A percentile compares a stretch with the other conserved stretches of the same genome.
phyloP scores from a whole-genome alignment of 2,888 invertebrate genomes.

The Capitulum mitella region DNA sequence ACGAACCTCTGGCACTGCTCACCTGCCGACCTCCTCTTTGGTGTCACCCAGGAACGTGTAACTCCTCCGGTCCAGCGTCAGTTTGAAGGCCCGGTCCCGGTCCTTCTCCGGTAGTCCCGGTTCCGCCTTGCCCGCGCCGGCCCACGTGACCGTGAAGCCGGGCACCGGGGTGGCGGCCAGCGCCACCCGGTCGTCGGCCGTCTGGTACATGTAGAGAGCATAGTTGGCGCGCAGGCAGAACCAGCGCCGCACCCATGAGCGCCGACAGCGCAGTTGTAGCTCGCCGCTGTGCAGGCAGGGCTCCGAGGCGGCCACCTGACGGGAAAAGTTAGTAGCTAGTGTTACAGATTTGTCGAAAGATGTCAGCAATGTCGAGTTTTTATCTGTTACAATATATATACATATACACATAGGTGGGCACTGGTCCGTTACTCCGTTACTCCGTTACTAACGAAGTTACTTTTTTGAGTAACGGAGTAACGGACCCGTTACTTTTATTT shows the following conservation, averaged over 20 bases:
- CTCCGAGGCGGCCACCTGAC: conserved; percentile 32
- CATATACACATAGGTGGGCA: no score
- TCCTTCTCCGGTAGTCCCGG: conserved; percentile 41
- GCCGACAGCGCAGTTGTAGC: conserved; percentile 33
- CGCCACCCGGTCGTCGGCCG: conserved; percentile 49
- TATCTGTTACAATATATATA: no score
- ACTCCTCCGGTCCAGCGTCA: conserved; percentile 47
- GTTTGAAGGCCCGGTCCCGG: conserved; percentile 45
- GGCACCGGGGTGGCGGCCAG: conserved; percentile 55
- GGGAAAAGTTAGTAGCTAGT: no score
- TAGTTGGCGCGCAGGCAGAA: conserved; percentile 52
- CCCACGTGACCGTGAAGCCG: conserved; percentile 49
- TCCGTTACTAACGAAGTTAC: no score
- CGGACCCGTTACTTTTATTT: no score
- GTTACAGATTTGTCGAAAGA: no score
- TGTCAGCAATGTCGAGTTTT: no score
- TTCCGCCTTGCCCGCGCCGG: conserved; percentile 25
- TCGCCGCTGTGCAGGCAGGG: conserved; percentile 31
- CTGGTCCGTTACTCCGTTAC: no score
- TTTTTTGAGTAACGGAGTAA: no score
- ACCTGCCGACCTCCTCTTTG: conserved; percentile 47
- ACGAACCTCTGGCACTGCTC: conserved; percentile 32
- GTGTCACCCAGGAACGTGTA: conserved; percentile 50
- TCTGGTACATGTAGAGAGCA: conserved; percentile 50
- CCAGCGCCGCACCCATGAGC: conserved; percentile 45